A percentile compares a stretch with the other conserved stretches of the same genome.
phyloP scores from a whole-genome alignment of 2,113 vertebrate genomes.

The Dascyllus trimaculatus region DNA sequence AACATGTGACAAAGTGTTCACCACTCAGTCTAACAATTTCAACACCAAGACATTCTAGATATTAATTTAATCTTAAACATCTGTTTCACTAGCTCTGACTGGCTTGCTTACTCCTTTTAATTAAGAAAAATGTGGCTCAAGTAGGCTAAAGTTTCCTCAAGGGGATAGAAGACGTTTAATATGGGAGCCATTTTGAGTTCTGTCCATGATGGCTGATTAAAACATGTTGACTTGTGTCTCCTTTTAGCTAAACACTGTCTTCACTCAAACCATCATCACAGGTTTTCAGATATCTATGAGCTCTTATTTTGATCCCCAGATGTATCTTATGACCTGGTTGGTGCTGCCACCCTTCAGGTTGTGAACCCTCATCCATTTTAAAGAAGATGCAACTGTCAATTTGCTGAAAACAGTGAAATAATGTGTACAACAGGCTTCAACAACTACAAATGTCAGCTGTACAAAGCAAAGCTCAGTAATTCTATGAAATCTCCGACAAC shows the following conservation, averaged over 20 bases:
- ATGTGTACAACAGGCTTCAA: background rate
- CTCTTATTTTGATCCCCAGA: too few species aligned
- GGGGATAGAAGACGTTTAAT: background rate
- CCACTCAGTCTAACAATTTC: too few species aligned
- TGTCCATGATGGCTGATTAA: background rate
- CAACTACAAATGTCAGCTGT: background rate
- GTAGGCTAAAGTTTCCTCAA: background rate
- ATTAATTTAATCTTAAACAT: too few species aligned
- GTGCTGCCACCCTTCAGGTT: background rate
- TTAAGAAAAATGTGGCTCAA: background rate
- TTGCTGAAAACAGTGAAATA: background rate
- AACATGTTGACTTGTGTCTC: too few species aligned
- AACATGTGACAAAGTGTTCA: too few species aligned
- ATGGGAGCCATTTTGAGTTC: background rate
- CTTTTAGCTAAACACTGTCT: too few species aligned
- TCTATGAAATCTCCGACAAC: slow-evolving; percentile 36
- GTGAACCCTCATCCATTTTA: background rate
- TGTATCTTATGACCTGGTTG: too few species aligned
- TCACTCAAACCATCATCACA: too few species aligned
- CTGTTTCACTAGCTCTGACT: background rate
- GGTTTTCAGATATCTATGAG: too few species aligned
- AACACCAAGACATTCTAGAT: too few species aligned
- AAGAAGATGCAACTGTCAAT: background rate
- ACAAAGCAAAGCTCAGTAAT: slow-evolving; percentile 11
- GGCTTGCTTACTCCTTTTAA: background rate